Percentiles rank a stretch among this genome's conserved stretches.
Conservation (phyloP, 2,113 vertebrate genomes). For the Myotis lucifugus region DNA sequence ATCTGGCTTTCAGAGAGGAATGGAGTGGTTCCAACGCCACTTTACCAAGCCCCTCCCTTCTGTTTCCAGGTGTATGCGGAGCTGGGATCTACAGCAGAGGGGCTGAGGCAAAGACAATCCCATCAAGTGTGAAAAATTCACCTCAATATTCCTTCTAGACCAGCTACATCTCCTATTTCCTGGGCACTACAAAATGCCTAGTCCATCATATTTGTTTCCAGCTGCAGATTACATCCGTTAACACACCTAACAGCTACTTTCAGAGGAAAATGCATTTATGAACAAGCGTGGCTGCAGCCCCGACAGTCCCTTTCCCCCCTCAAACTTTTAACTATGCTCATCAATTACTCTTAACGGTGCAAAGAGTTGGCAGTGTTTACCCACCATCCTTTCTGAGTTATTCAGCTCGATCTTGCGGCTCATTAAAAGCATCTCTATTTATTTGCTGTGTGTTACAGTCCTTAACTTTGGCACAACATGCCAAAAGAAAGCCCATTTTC, state of each 20-base stretch:
- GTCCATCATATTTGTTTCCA: constrained; percentile 48
- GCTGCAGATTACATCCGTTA: constrained; percentile 69
- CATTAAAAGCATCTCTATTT: constrained; percentile 94
- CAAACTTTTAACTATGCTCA: constrained; percentile 84
- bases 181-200: background rate
- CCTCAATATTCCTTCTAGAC: background rate
- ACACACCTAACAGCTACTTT: constrained; percentile 46
- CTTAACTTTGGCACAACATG: constrained; percentile 90
- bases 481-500: constrained; percentile 92
- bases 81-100: background rate
- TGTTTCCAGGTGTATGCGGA: background rate
- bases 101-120: constrained; percentile 36
- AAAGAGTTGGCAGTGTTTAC: constrained; percentile 88
- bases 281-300: constrained; percentile 62
- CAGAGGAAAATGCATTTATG: constrained; percentile 74
- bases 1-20: constrained; percentile 38
- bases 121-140: constrained; percentile 6
- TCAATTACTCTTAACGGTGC: constrained; percentile 88
- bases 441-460: constrained; percentile 91
- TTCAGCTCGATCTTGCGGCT: constrained; percentile 87
- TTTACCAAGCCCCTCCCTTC: background rate
- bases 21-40: background rate
- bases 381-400: constrained; percentile 86
- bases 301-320: constrained; percentile 23
- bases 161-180: background rate